Percentiles rank a stretch among this genome's conserved stretches.
phyloP scores from a whole-genome alignment of 1,140 invertebrate species.

The Babylonia areolata region DNA sequence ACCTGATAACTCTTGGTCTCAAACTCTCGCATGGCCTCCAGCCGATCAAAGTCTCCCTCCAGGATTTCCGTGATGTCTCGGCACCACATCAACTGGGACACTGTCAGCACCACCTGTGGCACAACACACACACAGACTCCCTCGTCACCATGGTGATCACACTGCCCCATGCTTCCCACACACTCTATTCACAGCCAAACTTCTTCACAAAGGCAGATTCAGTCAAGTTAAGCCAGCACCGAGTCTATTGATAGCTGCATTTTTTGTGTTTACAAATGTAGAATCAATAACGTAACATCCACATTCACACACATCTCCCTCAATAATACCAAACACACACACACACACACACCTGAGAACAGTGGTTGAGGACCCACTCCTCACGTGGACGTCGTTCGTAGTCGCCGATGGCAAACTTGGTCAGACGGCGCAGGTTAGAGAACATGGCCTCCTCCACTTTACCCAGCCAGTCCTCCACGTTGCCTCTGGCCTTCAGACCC shows the following conservation, averaged over 20 bases:
- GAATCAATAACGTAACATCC: no score
- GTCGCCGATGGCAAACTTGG: conserved; percentile 81
- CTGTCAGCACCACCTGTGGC: conserved; percentile 84
- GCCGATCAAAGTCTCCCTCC: conserved; percentile 75
- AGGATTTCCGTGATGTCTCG: conserved; percentile 85
- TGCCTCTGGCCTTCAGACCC: conserved; percentile 89
- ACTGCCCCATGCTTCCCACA: no score
- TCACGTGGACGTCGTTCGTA: conserved; percentile 78
- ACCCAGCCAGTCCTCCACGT: conserved; percentile 90
- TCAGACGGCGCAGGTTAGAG: conserved; percentile 69
- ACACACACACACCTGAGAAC: conserved; percentile 77
- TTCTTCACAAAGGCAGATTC: no score
- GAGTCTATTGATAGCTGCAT: no score
- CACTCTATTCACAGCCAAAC: no score
- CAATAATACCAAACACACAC: no score
- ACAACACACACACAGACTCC: no score
- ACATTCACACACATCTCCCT: no score
- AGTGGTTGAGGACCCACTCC: conserved; percentile 81
- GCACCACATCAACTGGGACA: conserved; percentile 92
- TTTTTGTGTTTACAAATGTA: no score
- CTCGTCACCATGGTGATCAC: no score
- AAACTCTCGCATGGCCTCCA: conserved; percentile 81
- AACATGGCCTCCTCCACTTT: conserved; percentile 83
- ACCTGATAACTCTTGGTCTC: conserved; percentile 79
- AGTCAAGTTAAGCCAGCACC: no score